Conservation (phyloP, 2,797 vertebrate species). For the Dallia pectoralis region DNA sequence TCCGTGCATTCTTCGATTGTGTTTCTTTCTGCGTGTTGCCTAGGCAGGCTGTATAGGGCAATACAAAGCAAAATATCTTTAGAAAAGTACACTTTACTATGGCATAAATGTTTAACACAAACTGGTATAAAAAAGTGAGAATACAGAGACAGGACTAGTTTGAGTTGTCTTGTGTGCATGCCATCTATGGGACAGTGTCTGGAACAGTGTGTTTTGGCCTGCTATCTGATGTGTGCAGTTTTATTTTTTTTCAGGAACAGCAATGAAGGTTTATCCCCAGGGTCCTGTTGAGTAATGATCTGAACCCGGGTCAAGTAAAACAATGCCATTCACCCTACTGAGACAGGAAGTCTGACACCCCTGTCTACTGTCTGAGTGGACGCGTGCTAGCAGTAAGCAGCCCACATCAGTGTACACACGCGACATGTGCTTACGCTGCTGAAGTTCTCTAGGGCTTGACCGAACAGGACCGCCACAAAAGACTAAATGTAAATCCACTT, state of each 20-base stretch:
- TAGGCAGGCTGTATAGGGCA: background rate
- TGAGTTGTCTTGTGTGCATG: constrained; percentile 4
- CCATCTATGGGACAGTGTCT: background rate
- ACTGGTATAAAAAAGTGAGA: background rate
- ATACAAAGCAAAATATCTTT: background rate
- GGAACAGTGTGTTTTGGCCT: constrained; percentile 10
- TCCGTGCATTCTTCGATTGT: background rate
- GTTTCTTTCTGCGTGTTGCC: background rate
- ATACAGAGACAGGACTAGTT: background rate
- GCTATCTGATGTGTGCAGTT: constrained; percentile 27
- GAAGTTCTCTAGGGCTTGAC: background rate
- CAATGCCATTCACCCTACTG: constrained; percentile 31
- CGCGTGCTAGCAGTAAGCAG: background rate
- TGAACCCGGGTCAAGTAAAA: constrained; percentile 49
- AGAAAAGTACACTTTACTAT: background rate
- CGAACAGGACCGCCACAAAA: background rate
- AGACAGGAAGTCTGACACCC: constrained; percentile 40
- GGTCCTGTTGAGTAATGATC: constrained; percentile 37
- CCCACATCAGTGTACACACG: background rate
- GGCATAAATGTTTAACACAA: background rate
- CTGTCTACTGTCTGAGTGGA: constrained; percentile 20
- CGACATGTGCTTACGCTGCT: background rate
- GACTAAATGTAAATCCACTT: background rate
- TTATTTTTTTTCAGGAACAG: constrained; percentile 46
- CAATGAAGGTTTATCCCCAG: constrained; percentile 23